phyloP scores from a whole-genome alignment of 2,888 invertebrate genomes.

The Imbricaverruca yamaguchii region DNA sequence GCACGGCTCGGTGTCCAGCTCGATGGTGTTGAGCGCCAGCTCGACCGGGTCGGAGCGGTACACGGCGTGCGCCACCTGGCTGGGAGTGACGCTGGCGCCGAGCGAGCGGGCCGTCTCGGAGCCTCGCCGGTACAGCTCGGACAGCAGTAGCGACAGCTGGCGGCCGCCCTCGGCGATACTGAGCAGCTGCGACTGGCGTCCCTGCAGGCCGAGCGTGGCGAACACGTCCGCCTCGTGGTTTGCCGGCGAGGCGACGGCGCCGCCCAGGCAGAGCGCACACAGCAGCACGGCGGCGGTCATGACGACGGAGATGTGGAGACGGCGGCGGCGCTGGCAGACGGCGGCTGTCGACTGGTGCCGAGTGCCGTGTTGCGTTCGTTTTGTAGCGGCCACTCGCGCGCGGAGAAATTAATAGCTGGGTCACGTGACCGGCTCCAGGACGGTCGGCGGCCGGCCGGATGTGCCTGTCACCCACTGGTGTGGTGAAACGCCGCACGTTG shows the following conservation, averaged over 20 bases:
- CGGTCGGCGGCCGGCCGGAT: no score
- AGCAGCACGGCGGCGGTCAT: no score
- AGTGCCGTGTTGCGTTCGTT: no score
- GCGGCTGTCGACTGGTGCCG: no score
- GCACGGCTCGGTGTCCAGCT: constrained; percentile 17
- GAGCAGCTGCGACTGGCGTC: background rate
- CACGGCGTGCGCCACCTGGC: background rate
- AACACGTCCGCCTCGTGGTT: background rate
- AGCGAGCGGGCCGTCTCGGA: background rate
- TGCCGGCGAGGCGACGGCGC: background rate
- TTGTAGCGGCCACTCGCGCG: no score
- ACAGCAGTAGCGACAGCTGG: background rate
- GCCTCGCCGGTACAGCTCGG: background rate
- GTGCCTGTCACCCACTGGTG: no score
- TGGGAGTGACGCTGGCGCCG: background rate
- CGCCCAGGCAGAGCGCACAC: no score
- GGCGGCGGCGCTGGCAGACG: no score
- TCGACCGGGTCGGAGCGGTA: constrained; percentile 9
- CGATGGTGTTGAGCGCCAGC: constrained; percentile 20
- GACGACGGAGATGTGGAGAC: no score
- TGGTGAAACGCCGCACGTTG: no score
- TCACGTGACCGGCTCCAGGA: no score
- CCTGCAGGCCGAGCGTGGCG: background rate
- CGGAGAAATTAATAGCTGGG: no score
- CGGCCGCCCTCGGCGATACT: constrained; percentile 8